Base-by-base conservation (phyloP, 2,797 vertebrate genomes). In the Trachurus trachurus region DNA sequence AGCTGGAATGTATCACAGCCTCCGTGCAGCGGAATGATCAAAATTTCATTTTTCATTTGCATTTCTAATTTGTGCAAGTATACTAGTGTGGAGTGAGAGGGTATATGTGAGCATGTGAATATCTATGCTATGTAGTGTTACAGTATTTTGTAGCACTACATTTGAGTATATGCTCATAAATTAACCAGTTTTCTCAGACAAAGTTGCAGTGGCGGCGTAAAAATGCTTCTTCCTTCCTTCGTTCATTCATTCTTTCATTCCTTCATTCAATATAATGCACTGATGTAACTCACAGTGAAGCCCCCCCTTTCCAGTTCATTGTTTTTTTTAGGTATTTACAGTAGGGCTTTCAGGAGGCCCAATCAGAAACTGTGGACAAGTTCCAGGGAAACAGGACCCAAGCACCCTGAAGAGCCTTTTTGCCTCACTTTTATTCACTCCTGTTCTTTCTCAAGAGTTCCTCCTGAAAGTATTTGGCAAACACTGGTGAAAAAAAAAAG, bases 391-490 rank as follows among this genome's bases (percentile, higher is more conserved):
- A 95, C 73, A 63, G 85, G 91, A 94, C 93, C 91, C 90, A 86
- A 93, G 92, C 89, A 91, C 93, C 93, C 93, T 84, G 89, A 94
- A 94, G 93, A 89, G 90, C 88, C 92, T 93, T 92, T 93, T 90
- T 91, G 85, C 89, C 79, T 93, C 91, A 92, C 88, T 93, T 94
- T 92, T 91, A 93, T 94, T 94, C 93, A 92, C 89, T 94, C 93
- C 91, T 93, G 92, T 93, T 94, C 93, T 92, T 93, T 93, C 93
- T 94, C 90, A 94, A 96, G 93, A 95, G 93, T 95, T 95, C 92
- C 92, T 95, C 93, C 93, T 94, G 90, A 94, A 95, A 94, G 90
- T 95, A 93, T 95, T 95, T 96, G 95, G 94, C 94, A 93, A 95
- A 95, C 93, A 94, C 88, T 86, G 84, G 92, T 82, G 82, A 87